These are phyloP conservation scores for Gephyroberyx darwinii DNA, from an alignment of 2,797 vertebrate genomes.

Conservation along the genomic window DNA sequence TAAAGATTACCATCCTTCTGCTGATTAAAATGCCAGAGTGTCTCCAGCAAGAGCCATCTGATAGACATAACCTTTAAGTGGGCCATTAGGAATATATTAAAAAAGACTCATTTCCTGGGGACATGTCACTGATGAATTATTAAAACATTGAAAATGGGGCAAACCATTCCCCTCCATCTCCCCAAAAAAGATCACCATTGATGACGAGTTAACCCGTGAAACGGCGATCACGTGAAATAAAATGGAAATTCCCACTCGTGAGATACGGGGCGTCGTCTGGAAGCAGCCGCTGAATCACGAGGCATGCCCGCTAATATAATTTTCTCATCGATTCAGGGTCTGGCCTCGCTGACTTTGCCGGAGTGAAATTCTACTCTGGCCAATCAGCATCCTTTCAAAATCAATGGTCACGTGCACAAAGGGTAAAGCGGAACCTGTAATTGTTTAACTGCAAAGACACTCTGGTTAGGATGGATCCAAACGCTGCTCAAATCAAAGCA, in stretches of 20 bases:
- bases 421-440: slow-evolving; percentile 28
- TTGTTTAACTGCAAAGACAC: slow-evolving; percentile 18
- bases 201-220: slow-evolving; percentile 57
- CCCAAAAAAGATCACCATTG: slow-evolving; percentile 43
- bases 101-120: slow-evolving; percentile 82
- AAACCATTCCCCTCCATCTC: slow-evolving; percentile 35
- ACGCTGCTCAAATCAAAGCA: slow-evolving; percentile 23
- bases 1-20: slow-evolving; percentile 50
- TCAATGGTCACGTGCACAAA: slow-evolving; percentile 40
- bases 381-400: slow-evolving; percentile 48
- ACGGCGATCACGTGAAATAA: slow-evolving; percentile 29
- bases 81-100: slow-evolving; percentile 84
- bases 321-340: slow-evolving; percentile 57
- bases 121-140: slow-evolving; percentile 80
- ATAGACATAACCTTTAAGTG: slow-evolving; percentile 83
- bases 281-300: slow-evolving; percentile 42
- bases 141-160: slow-evolving; percentile 72
- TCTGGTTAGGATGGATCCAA: slow-evolving; percentile 23
- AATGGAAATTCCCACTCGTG: slow-evolving; percentile 41
- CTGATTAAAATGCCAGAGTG: slow-evolving; percentile 78
- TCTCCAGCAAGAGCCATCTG: slow-evolving; percentile 75
- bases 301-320: slow-evolving; percentile 38
- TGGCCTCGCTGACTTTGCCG: slow-evolving; percentile 41
- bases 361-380: slow-evolving; percentile 28
- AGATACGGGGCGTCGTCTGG: slow-evolving; percentile 3